Conservation (phyloP, 2,888 invertebrate species). For the Ophion ventricosus region DNA sequence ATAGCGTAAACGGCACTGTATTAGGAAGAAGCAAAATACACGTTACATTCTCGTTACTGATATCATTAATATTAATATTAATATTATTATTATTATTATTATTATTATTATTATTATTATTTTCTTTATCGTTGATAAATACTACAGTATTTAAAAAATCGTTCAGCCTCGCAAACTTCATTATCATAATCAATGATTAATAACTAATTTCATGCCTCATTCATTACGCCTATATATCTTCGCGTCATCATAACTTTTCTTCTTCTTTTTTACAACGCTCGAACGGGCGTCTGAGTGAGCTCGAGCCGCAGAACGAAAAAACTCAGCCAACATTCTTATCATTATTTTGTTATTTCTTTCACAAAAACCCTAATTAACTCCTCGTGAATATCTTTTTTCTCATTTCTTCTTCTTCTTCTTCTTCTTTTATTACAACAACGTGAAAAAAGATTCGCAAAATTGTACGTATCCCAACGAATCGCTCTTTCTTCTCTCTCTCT, state of each 20-base stretch:
- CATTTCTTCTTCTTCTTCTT: slow-evolving; percentile 32
- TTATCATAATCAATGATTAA: slow-evolving; percentile 65
- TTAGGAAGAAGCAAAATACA: slow-evolving; percentile 84
- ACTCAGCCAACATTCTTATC: slow-evolving; percentile 10
- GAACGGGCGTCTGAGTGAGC: neutral
- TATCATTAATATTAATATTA: slow-evolving; percentile 39
- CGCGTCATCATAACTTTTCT: neutral
- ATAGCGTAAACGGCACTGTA: slow-evolving; percentile 83
- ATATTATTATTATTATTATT: slow-evolving; percentile 25
- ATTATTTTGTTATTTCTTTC: slow-evolving; percentile 24
- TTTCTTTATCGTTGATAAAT: slow-evolving; percentile 79
- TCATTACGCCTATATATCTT: slow-evolving; percentile 8
- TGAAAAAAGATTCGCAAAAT: slow-evolving; percentile 44
- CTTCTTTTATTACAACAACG: slow-evolving; percentile 47
- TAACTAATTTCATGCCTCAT: slow-evolving; percentile 50
- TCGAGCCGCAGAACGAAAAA: slow-evolving; percentile 37
- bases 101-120: slow-evolving; percentile 18
- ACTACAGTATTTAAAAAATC: slow-evolving; percentile 78
- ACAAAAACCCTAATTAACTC: slow-evolving; percentile 19
- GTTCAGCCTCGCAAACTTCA: slow-evolving; percentile 68
- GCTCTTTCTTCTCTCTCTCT: neutral
- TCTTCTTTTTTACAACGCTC: slow-evolving; percentile 7
- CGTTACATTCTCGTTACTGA: slow-evolving; percentile 78
- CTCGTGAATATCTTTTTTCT: slow-evolving; percentile 18
- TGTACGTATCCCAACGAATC: slow-evolving; percentile 6